Evolutionary conservation across 2,888 invertebrate species (phyloP).

Genomic region (Thymelicus acteon): DNA sequence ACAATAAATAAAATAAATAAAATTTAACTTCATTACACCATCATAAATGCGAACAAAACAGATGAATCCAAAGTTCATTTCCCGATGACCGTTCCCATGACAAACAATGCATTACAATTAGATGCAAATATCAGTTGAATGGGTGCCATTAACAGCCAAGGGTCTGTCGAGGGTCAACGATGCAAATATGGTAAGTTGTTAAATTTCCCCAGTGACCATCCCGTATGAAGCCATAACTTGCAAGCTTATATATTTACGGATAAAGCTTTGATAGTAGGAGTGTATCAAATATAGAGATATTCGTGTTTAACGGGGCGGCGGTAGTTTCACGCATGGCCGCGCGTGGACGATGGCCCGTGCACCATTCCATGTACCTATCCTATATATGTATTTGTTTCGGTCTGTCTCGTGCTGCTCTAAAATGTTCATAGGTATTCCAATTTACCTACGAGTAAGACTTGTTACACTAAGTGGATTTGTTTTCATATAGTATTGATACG

Average conservation of each 20-base stretch:
- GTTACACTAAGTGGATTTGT: no score
- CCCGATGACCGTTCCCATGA: constrained; percentile 69
- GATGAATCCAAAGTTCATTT: constrained; percentile 41
- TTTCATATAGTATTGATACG: no score
- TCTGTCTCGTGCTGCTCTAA: constrained; percentile 31
- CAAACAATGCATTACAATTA: constrained; percentile 77
- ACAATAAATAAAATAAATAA: constrained; percentile 7
- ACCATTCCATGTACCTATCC: constrained; percentile 45
- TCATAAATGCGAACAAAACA: constrained; percentile 15
- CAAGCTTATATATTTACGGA: constrained; percentile 38
- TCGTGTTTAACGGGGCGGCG: constrained; percentile 59
- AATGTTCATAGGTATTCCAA: constrained; percentile 29
- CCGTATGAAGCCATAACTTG: constrained; percentile 65
- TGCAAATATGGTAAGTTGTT: constrained; percentile 67
- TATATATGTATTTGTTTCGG: constrained; percentile 37
- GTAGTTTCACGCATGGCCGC: constrained; percentile 62
- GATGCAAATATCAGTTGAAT: constrained; percentile 78
- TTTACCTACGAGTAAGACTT: not conserved
- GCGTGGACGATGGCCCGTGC: constrained; percentile 47
- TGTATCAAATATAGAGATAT: constrained; percentile 57
- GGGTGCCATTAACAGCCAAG: constrained; percentile 63
- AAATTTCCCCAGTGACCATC: constrained; percentile 77
- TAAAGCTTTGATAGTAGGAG: constrained; percentile 41
- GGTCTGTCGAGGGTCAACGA: constrained; percentile 62
- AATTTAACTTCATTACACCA: constrained; percentile 31